phyloP scores from a whole-genome alignment of 2,113 vertebrate species.

The Rattus norvegicus region GRCr8 NC_086028.1:20269501-20270000 shows the following conservation, averaged over 20 bases:
- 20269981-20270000: background rate
- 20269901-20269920: background rate
- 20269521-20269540: conserved; percentile 9
- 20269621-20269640: background rate
- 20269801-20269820: conserved; percentile 30
- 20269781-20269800: conserved; percentile 34
- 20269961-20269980: background rate
- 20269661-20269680: background rate
- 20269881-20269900: background rate
- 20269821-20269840: background rate
- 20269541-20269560: background rate
- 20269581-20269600: background rate
- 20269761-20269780: conserved; percentile 33
- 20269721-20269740: conserved; percentile 26
- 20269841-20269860: background rate
- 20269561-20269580: background rate
- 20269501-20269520: background rate
- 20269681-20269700: conserved; percentile 38
- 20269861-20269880: conserved; percentile 8
- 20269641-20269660: background rate
- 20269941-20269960: background rate
- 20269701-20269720: background rate
- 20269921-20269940: conserved; percentile 58
- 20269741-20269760: conserved; percentile 24
- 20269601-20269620: background rate